These are phyloP conservation scores for Eunapius fragilis DNA, from an alignment of 37 sponge, comb jelly and placozoan genomes.

Conservation along the genomic window DNA sequence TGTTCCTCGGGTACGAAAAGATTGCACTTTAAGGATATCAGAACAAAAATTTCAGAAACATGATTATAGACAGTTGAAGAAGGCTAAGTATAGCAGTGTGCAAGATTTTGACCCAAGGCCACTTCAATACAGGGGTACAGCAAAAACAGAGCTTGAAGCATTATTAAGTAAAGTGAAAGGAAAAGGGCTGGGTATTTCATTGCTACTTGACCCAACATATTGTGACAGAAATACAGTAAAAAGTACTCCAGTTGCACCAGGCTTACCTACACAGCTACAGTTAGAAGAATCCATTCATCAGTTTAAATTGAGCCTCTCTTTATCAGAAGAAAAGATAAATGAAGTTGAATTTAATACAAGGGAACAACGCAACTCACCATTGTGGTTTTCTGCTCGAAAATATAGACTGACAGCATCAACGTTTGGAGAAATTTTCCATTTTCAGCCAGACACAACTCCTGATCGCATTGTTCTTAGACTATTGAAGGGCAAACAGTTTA, in stretches of 20 bases:
- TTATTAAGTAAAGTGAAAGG: no score
- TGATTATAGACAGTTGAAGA: constrained; percentile 19
- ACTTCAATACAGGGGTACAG: constrained; percentile 6
- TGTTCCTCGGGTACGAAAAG: constrained; percentile 17
- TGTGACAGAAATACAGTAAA: background rate
- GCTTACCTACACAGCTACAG: background rate
- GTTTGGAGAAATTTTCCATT: background rate
- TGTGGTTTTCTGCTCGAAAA: constrained; percentile 1
- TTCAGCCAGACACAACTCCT: constrained; percentile 1
- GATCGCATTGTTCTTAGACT: constrained; percentile 2
- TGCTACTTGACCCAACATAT: background rate
- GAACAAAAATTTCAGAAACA: constrained; percentile 25
- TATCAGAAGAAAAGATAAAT: background rate
- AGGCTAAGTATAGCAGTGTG: background rate
- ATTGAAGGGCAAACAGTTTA: background rate
- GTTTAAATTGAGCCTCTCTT: background rate
- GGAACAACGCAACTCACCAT: constrained; percentile 5
- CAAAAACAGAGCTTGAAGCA: no score
- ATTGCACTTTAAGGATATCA: constrained; percentile 8
- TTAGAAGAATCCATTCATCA: background rate
- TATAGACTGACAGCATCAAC: background rate
- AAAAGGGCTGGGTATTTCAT: no score
- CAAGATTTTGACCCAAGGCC: constrained; percentile 37
- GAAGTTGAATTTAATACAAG: background rate
- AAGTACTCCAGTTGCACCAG: background rate